phyloP scores from a whole-genome alignment of 2,888 invertebrate species.

The Lycia hirtaria region DNA sequence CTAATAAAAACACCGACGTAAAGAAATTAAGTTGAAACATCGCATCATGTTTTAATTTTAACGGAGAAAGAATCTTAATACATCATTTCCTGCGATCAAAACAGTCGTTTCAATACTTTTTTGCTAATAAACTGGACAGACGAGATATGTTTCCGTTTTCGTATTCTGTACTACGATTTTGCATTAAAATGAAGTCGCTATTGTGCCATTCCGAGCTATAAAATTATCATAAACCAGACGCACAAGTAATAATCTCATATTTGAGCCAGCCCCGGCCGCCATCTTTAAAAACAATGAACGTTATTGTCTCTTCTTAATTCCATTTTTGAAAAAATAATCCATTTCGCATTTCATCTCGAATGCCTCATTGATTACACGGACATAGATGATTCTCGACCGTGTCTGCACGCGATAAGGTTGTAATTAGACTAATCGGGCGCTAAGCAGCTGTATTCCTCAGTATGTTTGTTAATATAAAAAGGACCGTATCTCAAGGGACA shows the following conservation, averaged over 20 bases:
- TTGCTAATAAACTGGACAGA: constrained; percentile 61
- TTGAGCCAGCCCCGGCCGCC: constrained; percentile 73
- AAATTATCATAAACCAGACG: constrained; percentile 77
- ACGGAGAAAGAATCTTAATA: constrained; percentile 54
- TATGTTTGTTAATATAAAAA: constrained; percentile 59
- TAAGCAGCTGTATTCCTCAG: constrained; percentile 69
- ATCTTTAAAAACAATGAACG: constrained; percentile 84
- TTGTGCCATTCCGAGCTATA: constrained; percentile 68
- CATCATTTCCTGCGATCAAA: constrained; percentile 61
- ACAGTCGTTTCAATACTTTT: constrained; percentile 50
- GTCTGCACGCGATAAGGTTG: constrained; percentile 46
- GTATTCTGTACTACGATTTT: constrained; percentile 56
- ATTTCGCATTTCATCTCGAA: constrained; percentile 82
- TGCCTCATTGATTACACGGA: constrained; percentile 68
- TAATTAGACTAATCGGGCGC: constrained; percentile 45
- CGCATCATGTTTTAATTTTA: constrained; percentile 36
- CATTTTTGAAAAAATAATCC: constrained; percentile 85
- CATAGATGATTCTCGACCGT: constrained; percentile 52
- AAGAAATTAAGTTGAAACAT: constrained; percentile 13
- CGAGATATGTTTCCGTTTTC: constrained; percentile 65
- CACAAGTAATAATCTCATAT: constrained; percentile 78
- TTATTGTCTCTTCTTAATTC: constrained; percentile 85
- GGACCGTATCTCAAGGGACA: constrained; percentile 61
- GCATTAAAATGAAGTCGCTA: constrained; percentile 64
- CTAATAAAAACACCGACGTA: constrained; percentile 18